These are phyloP conservation scores for Callionymus lyra DNA, from an alignment of 2,113 vertebrate species.

Conservation along the genomic window DNA sequence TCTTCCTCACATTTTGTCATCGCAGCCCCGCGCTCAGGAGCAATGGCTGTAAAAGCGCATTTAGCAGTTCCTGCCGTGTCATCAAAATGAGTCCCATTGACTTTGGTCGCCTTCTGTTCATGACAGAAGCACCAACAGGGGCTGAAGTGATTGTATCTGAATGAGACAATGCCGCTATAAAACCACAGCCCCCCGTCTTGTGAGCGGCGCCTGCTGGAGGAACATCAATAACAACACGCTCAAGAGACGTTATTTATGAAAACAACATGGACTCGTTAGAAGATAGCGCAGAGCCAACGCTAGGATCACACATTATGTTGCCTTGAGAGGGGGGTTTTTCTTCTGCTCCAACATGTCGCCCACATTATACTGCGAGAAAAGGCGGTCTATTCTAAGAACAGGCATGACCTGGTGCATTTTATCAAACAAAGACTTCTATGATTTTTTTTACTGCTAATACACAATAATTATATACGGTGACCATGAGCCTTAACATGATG, in stretches of 20 bases:
- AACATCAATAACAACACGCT: conserved; percentile 12
- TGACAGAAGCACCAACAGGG: conserved; percentile 38
- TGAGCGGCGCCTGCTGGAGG: conserved; percentile 15
- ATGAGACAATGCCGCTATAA: conserved; percentile 29
- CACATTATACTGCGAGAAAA: too few species aligned
- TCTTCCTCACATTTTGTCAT: conserved; percentile 34
- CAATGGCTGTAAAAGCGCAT: conserved; percentile 39
- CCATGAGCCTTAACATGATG: too few species aligned
- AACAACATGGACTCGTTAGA: not conserved
- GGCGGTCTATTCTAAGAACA: too few species aligned
- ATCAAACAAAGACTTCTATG: too few species aligned
- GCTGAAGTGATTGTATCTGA: conserved; percentile 29
- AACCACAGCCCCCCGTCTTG: conserved; percentile 2
- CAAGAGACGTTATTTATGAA: conserved; percentile 18
- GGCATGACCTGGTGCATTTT: too few species aligned
- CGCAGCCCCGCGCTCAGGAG: conserved; percentile 26
- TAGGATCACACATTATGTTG: too few species aligned
- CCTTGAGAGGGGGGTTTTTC: too few species aligned
- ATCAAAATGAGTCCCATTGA: conserved; percentile 57
- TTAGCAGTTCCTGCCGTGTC: conserved; percentile 53
- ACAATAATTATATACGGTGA: too few species aligned
- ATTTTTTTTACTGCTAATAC: too few species aligned
- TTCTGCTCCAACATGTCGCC: too few species aligned
- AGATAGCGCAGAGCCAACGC: too few species aligned
- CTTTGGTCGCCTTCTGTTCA: conserved; percentile 48